phyloP scores from a whole-genome alignment of 1,140 invertebrate genomes.

The Nomia melanderi region DNA sequence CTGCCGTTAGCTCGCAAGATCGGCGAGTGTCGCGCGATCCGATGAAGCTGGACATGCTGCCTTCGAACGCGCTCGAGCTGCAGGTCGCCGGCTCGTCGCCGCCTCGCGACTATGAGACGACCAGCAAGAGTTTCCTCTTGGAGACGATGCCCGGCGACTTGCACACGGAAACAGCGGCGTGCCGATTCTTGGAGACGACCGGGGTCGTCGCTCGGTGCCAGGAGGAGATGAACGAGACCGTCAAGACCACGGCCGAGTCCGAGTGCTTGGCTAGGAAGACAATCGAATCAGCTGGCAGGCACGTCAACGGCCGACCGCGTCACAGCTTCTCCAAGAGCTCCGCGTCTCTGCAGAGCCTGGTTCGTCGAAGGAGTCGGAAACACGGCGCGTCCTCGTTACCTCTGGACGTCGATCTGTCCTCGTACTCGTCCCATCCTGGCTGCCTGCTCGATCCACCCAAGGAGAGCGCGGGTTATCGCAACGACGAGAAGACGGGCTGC shows the following conservation, averaged over 20 bases:
- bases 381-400: constrained; percentile 47
- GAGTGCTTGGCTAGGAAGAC: constrained; percentile 35
- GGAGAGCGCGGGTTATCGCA: constrained; percentile 27
- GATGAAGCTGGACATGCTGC: constrained; percentile 38
- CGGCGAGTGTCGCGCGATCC: not conserved
- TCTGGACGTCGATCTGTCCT: constrained; percentile 45
- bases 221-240: constrained; percentile 41
- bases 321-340: constrained; percentile 52
- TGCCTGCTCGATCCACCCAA: constrained; percentile 39
- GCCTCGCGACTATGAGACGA: constrained; percentile 21
- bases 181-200: constrained; percentile 27
- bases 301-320: constrained; percentile 19
- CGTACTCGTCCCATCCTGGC: constrained; percentile 57
- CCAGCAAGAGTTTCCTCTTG: constrained; percentile 18
- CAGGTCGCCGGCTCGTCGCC: constrained; percentile 28
- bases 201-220: constrained; percentile 23
- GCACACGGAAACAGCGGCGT: constrained; percentile 24
- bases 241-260: constrained; percentile 32
- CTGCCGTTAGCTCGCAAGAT: not conserved
- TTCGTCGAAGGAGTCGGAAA: constrained; percentile 44
- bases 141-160: constrained; percentile 37
- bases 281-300: constrained; percentile 28
- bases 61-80: constrained; percentile 42
- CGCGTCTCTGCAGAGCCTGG: constrained; percentile 52
- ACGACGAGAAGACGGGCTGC: constrained; percentile 38